Evolutionary conservation across 2,797 vertebrate genomes (phyloP), one percentile per base, ranked within the genome.

Genomic region (Enteromius mattozi): DNA sequence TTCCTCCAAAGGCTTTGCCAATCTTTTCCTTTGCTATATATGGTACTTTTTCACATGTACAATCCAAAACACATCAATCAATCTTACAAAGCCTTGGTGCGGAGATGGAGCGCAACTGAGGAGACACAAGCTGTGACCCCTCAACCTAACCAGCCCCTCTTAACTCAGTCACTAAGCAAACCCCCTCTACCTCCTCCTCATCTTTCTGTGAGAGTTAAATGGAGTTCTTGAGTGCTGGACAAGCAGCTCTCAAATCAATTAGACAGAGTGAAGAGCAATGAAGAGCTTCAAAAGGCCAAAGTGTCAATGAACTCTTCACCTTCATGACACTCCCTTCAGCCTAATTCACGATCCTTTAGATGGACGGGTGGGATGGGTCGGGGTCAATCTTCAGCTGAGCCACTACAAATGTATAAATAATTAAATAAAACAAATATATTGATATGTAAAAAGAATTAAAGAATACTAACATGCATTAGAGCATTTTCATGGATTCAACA

Each of bases 261-360:
- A 83, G 77, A 86, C 84, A 71, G 42, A 81, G 63, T 27, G 54
- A 71, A 83, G 40, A 42, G 77, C 49, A 68, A 24, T 54, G 71
- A 78, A 80, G 80, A 70, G 80, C 63, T 54, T 83, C 65, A 13
- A 82, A 85, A 79, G 65, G 80, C 61, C 80, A 76, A 70, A 14
- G 86, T 69, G 86, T 87, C 83, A 85, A 69, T 56, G 84, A 87
- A 83, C 80, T 74, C 19, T 80, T 83, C 80, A 83, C 81, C 86
- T 80, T 72, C 12, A 7, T 75, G 59, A 81, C 51, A 81, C 83
- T 37, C 21, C 69, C 33, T 83, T 75, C 35, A 42, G 70, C 45
- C 40, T 49, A 69, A 82, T 71, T 82, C 81, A 80, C 66, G 33
- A 61, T 47, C 81, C 51, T 68, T 68, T 49, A 65, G 13, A 27